Evolutionary conservation across 2,797 vertebrate species (phyloP).

Genomic region (Chloroceryle inda): DNA sequence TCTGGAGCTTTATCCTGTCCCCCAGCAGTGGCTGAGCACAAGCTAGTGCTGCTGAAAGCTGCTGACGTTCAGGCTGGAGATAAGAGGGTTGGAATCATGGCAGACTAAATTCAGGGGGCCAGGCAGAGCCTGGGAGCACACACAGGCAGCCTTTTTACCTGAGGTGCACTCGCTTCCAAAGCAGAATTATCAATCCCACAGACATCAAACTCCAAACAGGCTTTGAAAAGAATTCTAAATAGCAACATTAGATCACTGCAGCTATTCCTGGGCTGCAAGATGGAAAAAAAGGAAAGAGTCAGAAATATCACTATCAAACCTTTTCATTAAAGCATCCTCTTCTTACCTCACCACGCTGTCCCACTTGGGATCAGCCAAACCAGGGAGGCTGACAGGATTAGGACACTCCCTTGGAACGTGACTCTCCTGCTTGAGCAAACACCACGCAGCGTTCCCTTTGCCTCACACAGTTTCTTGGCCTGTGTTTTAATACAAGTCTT

Average conservation of each 20-base stretch:
- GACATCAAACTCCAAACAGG: conserved; percentile 20
- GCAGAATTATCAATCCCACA: conserved; percentile 9
- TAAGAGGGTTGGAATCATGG: background rate
- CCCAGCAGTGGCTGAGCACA: background rate
- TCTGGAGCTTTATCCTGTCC: background rate
- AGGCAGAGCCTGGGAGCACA: background rate
- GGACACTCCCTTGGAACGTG: background rate
- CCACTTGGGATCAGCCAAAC: conserved; percentile 1
- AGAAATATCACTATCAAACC: conserved; percentile 36
- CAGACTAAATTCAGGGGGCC: background rate
- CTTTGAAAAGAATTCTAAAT: conserved; percentile 61
- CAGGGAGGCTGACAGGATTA: conserved; percentile 31
- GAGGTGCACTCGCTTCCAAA: conserved; percentile 34
- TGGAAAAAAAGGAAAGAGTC: background rate
- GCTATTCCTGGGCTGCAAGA: conserved; percentile 41
- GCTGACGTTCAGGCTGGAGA: background rate
- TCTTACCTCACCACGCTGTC: background rate
- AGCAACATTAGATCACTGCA: conserved; percentile 34
- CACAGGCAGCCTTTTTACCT: background rate
- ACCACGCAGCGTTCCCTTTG: background rate
- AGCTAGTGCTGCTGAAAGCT: background rate
- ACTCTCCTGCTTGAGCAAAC: background rate
- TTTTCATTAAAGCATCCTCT: background rate
- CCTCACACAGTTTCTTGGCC: background rate
- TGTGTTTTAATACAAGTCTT: background rate